phyloP scores from a whole-genome alignment of 2,797 vertebrate genomes.

The Benthosema pterotum region DNA sequence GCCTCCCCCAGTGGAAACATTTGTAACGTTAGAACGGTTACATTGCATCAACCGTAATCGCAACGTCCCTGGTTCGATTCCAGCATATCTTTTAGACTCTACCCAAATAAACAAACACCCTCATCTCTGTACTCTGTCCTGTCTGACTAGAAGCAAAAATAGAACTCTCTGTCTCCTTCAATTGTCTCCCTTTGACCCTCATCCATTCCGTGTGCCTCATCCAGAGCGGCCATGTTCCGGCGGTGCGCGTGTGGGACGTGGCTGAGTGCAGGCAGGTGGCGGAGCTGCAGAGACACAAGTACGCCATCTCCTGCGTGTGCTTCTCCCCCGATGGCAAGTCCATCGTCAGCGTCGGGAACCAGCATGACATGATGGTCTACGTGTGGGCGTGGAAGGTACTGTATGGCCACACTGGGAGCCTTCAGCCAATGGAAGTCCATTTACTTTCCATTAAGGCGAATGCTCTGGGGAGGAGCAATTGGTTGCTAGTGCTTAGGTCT shows the following conservation, averaged over 20 bases:
- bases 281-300: conserved; percentile 91
- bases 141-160: neutral
- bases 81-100: no score
- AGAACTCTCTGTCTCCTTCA: neutral
- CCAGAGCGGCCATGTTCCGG: conserved; percentile 82
- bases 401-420: neutral
- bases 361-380: conserved; percentile 95
- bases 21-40: no score
- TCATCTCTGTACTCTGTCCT: neutral
- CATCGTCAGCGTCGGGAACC: conserved; percentile 94
- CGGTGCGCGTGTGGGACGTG: conserved; percentile 93
- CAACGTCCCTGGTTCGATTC: no score
- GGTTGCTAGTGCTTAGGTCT: no score
- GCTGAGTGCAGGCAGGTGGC: conserved; percentile 86
- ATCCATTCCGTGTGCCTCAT: neutral
- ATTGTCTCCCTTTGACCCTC: neutral
- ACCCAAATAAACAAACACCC: no score
- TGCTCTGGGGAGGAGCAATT: no score
- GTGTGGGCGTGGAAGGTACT: conserved; percentile 96
- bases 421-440: neutral
- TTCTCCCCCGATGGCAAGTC: conserved; percentile 93
- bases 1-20: no score
- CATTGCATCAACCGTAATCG: no score
- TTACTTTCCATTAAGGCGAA: neutral
- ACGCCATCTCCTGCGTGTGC: conserved; percentile 90